Percentiles rank a stretch among this genome's conserved stretches.
Conservation (phyloP, 2,113 vertebrate genomes). For the Pica pica region DNA sequence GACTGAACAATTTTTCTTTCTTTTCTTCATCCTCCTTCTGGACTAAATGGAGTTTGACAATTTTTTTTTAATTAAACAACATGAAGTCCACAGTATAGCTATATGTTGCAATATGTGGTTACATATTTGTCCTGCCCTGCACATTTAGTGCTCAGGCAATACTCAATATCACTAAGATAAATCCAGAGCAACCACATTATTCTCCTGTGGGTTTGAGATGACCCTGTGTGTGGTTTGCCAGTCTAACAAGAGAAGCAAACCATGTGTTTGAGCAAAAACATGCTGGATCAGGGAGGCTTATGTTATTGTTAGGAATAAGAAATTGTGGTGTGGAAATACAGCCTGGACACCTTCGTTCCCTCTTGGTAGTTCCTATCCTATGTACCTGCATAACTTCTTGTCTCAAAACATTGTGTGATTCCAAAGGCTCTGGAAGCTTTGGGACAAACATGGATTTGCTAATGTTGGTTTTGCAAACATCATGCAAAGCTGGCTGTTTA, state of each 20-base stretch:
- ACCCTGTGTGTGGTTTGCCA: not conserved
- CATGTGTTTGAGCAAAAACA: not conserved
- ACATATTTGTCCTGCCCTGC: not conserved
- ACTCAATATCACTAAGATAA: not conserved
- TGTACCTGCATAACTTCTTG: not conserved
- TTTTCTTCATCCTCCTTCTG: not conserved
- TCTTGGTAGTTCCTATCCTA: not conserved
- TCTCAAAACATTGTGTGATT: not conserved
- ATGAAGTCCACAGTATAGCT: not conserved
- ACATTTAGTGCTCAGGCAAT: not conserved
- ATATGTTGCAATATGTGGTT: not conserved
- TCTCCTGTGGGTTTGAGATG: not conserved
- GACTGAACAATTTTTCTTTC: not conserved
- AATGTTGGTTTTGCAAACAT: not conserved
- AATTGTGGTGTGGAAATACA: constrained; percentile 2
- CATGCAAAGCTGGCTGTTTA: not conserved
- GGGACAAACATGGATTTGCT: not conserved
- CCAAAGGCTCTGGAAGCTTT: not conserved
- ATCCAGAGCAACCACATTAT: not conserved
- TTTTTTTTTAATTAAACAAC: not conserved
- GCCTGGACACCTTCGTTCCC: not conserved
- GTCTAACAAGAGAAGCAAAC: not conserved
- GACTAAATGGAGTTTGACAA: not conserved
- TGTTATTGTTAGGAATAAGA: not conserved
- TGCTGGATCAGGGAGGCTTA: not conserved